These are phyloP conservation scores for Ellobius talpinus DNA, from an alignment of 2,113 vertebrate genomes.

Conservation along the genomic window DNA sequence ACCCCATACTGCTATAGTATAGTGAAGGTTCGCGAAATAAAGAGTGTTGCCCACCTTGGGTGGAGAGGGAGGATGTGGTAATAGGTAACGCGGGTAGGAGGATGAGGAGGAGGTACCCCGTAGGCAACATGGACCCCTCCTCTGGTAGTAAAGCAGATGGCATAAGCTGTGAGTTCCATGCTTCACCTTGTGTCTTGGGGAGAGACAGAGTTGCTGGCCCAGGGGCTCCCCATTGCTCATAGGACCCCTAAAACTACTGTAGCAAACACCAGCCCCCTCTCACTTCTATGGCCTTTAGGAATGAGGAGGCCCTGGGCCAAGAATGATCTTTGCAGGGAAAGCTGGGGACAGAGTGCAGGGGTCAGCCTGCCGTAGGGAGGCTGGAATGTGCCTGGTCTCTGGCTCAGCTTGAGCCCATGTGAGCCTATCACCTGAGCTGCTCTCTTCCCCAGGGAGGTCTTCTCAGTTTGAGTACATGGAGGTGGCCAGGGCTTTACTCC, in stretches of 20 bases:
- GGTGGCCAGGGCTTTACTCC: background rate
- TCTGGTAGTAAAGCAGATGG: background rate
- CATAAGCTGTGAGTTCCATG: background rate
- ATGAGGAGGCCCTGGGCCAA: background rate
- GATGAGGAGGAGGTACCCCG: background rate
- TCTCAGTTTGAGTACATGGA: background rate
- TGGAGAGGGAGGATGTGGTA: background rate
- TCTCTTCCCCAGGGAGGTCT: constrained; percentile 12
- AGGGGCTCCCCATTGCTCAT: background rate
- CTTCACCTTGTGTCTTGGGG: no score
- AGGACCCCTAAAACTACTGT: background rate
- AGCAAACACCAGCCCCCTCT: background rate
- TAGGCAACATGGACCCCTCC: background rate
- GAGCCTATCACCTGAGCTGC: constrained; percentile 51
- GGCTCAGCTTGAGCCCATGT: constrained; percentile 35
- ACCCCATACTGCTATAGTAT: background rate
- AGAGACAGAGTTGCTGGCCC: background rate
- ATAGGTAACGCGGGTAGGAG: no score
- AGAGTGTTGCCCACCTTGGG: background rate
- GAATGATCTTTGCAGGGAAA: background rate
- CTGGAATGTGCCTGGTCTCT: constrained; percentile 52
- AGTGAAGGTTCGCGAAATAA: background rate
- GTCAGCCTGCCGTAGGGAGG: background rate
- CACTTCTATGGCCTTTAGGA: background rate
- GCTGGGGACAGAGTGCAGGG: background rate